A percentile compares a stretch with the other conserved stretches of the same genome.
Evolutionary conservation across 2,113 vertebrate genomes (phyloP).

Genomic region (Pyxicephalus adspersus): DNA sequence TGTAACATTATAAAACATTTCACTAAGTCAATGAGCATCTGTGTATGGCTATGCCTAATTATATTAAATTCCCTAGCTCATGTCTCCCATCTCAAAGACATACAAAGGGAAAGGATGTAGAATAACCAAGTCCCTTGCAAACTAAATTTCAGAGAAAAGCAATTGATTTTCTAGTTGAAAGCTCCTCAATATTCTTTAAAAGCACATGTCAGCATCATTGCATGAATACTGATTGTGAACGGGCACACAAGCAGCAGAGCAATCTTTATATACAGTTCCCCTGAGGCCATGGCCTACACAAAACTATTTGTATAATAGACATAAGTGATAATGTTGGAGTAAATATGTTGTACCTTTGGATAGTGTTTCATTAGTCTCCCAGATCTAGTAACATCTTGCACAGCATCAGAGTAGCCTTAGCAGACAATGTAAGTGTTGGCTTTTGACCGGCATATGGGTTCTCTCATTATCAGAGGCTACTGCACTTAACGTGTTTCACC

Average conservation of each 20-base stretch:
- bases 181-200: slow-evolving; percentile 25
- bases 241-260: not conserved
- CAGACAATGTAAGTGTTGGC: too few species aligned
- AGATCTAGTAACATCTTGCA: too few species aligned
- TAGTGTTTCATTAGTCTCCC: not conserved
- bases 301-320: not conserved
- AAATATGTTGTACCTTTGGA: not conserved
- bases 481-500: too few species aligned
- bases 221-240: not conserved
- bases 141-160: not conserved
- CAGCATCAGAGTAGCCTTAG: too few species aligned
- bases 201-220: slow-evolving; percentile 4
- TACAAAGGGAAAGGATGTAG: not conserved
- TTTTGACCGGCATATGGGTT: too few species aligned
- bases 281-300: not conserved
- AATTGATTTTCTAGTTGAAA: slow-evolving; percentile 34
- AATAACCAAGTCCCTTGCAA: not conserved
- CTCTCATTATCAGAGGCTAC: too few species aligned
- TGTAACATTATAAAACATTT: too few species aligned
- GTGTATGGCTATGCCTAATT: too few species aligned
- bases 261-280: too few species aligned
- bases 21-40: too few species aligned
- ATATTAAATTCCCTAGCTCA: not conserved
- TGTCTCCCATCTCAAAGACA: not conserved
- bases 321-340: not conserved